These are phyloP conservation scores for Ptychobarbus kaznakovi DNA, from an alignment of 2,797 vertebrate genomes.

Conservation along the genomic window DNA sequence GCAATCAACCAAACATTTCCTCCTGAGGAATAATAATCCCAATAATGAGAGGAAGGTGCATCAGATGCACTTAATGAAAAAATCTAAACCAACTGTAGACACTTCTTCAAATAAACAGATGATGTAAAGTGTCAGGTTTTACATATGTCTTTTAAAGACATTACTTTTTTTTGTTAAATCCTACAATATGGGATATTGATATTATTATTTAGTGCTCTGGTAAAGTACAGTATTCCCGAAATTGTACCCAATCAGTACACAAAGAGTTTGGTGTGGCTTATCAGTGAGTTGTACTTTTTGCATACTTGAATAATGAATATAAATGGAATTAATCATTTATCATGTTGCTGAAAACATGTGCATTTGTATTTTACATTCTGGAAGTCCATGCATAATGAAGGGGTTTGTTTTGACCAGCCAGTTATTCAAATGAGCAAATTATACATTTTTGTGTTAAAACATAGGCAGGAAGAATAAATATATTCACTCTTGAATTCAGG, in stretches of 20 bases:
- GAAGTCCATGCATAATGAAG: background rate
- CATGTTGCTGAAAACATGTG: background rate
- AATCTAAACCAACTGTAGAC: background rate
- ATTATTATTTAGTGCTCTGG: background rate
- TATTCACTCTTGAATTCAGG: background rate
- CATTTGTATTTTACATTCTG: slow-evolving; percentile 14
- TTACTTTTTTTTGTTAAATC: background rate
- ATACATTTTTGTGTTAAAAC: background rate
- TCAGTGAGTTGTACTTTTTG: background rate
- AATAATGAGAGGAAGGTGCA: slow-evolving; percentile 20
- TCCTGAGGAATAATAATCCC: slow-evolving; percentile 39
- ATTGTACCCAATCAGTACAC: background rate
- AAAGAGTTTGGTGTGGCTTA: background rate
- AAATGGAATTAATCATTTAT: background rate
- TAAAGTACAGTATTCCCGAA: background rate
- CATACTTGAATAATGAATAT: slow-evolving; percentile 20
- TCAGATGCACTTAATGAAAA: background rate
- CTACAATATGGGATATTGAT: background rate
- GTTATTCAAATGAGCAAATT: slow-evolving; percentile 4
- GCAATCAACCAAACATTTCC: slow-evolving; percentile 51
- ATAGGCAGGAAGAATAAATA: background rate
- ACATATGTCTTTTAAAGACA: background rate
- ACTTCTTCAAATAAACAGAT: background rate
- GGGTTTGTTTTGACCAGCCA: background rate
- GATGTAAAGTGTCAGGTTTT: background rate